Evolutionary conservation across 2,113 vertebrate species (phyloP).

Genomic region (Ariopsis seemanni): DNA sequence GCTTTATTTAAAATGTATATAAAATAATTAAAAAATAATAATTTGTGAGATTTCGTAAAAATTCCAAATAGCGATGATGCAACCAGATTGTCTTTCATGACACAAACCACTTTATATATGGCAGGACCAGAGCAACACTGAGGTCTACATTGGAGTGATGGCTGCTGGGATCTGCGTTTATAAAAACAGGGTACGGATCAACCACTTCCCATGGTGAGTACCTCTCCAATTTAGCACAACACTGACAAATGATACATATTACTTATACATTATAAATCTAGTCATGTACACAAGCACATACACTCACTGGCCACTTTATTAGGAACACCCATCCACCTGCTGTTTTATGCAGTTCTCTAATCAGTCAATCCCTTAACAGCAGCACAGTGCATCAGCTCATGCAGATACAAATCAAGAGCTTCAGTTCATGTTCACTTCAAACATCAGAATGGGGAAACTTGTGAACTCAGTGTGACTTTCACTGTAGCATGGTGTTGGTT

Average conservation of each 20-base stretch:
- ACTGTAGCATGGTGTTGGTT: no score
- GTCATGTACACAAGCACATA: background rate
- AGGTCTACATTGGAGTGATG: slow-evolving; percentile 96
- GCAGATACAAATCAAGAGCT: no score
- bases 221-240: background rate
- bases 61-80: background rate
- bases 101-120: slow-evolving; percentile 51
- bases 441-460: no score
- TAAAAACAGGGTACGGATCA: slow-evolving; percentile 96
- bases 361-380: no score
- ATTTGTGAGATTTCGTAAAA: background rate
- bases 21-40: no score
- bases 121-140: slow-evolving; percentile 96
- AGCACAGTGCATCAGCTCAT: no score
- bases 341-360: no score
- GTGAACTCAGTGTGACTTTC: no score
- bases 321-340: no score
- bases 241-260: background rate
- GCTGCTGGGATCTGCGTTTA: slow-evolving; percentile 93
- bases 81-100: background rate
- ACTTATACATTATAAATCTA: background rate
- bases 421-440: no score
- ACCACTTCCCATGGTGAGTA: slow-evolving; percentile 95
- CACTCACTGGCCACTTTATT: no score
- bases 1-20: no score